Conservation (phyloP, 1,140 invertebrate genomes). For the Drosophila bocqueti region DNA sequence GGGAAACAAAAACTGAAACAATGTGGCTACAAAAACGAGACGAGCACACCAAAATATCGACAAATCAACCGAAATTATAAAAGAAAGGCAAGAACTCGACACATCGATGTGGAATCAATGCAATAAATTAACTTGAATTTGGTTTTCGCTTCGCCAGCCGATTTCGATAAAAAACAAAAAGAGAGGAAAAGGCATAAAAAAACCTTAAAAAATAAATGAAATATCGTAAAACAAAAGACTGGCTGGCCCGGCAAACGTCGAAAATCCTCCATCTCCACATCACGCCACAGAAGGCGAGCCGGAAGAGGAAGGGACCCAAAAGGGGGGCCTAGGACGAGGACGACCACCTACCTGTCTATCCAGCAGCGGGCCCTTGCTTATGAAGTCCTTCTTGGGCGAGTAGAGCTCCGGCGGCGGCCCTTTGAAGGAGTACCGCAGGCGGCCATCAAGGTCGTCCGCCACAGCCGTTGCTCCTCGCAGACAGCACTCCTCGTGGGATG, state of each 20-base stretch:
- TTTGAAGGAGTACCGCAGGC: constrained; percentile 73
- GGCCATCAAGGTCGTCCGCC: constrained; percentile 34
- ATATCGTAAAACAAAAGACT: constrained; percentile 42
- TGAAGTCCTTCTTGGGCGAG: constrained; percentile 77
- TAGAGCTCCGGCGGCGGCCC: constrained; percentile 76
- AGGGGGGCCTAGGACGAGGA: constrained; percentile 23
- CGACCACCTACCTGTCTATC: constrained; percentile 71
- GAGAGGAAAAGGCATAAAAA: constrained; percentile 20
- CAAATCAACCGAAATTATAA: constrained; percentile 81
- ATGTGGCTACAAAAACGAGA: constrained; percentile 56
- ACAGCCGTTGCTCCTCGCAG: constrained; percentile 2
- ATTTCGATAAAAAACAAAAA: constrained; percentile 57
- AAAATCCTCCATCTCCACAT: constrained; percentile 20
- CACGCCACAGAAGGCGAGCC: constrained; percentile 44
- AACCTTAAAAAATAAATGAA: constrained; percentile 52
- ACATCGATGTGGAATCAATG: constrained; percentile 79
- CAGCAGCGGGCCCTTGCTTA: constrained; percentile 64
- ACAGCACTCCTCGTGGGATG: constrained; percentile 20
- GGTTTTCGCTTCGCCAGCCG: constrained; percentile 62
- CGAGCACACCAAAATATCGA: constrained; percentile 73
- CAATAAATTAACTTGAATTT: constrained; percentile 79
- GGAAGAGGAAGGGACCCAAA: neutral
- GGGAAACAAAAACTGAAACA: constrained; percentile 27
- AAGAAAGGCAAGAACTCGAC: constrained; percentile 76
- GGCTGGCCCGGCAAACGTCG: too few species aligned